A percentile compares a stretch with the other conserved stretches of the same genome.
Conservation (phyloP, 1,140 invertebrate genomes). For the Eupeodes corollae region DNA sequence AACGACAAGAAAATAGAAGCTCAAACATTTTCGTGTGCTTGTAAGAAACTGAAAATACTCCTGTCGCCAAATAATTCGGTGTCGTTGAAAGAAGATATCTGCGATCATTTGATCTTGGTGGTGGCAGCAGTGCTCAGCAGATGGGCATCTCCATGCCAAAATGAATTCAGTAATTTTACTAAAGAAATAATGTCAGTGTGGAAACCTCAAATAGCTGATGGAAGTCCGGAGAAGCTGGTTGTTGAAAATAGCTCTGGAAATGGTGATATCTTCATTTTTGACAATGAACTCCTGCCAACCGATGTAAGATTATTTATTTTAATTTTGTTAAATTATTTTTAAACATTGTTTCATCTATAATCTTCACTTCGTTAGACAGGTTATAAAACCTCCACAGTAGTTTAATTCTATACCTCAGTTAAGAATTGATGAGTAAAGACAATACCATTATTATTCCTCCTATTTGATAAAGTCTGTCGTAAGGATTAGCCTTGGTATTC, state of each 20-base stretch:
- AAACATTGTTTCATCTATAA: no score
- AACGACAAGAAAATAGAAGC: conserved; percentile 19
- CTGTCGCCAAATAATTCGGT: conserved; percentile 32
- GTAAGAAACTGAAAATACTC: conserved; percentile 30
- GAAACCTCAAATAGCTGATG: conserved; percentile 18
- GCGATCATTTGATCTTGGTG: conserved; percentile 28
- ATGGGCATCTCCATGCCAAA: conserved; percentile 16
- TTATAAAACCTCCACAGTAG: no score
- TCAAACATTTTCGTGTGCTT: conserved; percentile 20
- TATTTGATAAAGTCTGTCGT: no score
- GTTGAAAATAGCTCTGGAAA: conserved; percentile 7
- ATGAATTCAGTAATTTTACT: conserved; percentile 22
- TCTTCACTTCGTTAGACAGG: no score
- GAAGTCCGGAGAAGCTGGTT: conserved; percentile 12
- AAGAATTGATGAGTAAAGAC: no score
- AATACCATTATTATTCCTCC: no score
- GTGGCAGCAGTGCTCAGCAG: conserved; percentile 26
- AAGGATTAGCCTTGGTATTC: no score
- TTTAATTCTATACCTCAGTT: no score
- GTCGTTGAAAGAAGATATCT: conserved; percentile 34
- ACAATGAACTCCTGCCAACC: conserved; percentile 17
- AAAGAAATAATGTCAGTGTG: conserved; percentile 23
- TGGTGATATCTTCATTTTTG: conserved; percentile 29
- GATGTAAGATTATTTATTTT: conserved; percentile 14
- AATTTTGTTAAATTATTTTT: no score